Evolutionary conservation across 1,140 invertebrate genomes (phyloP), one percentile per base, ranked within the genome.

Genomic region (Euwallacea fornicatus): DNA sequence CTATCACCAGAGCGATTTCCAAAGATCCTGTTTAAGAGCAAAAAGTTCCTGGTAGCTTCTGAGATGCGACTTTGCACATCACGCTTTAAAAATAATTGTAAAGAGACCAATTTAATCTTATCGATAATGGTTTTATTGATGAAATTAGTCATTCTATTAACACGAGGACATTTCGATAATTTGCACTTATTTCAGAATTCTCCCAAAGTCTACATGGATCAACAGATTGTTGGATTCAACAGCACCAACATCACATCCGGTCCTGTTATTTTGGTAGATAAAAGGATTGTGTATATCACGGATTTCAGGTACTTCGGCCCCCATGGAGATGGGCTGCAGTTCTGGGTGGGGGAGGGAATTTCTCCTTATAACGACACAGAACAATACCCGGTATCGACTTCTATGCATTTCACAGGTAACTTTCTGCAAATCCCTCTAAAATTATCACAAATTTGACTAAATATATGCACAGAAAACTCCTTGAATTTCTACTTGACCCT

Each of bases 241-340:
- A 64, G 55, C 10, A 65, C 69, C 53, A 72, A 67, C 0, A 15
- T 78, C 7, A 66, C 47, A 54, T 77, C 77, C 9, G 77, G 77
- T 47, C 72, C 73, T 2, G 64, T 78, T 9, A 85, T 33, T 81
- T 44, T 73, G 64, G 62, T 72, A 0, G 66, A 75, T 41, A 71
- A 66, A 42, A 76, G 68, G 16, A 76, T 68, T 2, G 66, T 78
- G 50, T 76, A 69, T 41, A 72, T 78, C 11, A 21, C 74, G 8
- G 67, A 78, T 68, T 55, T 78, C 9, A 44, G 67, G 9, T 77
- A 76, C 15, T 13, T 10, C 15, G 46, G 46, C 7, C 33, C 42
- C 56, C 65, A 73, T 42, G 70, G 71, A 63, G 56, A 7, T 81
- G 59, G 77, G 82, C 7, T 16, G 10, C 10, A 67, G 13, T 67